Base-by-base conservation (phyloP, 2,113 vertebrate genomes). In the Aleadryas rufinucha region DNA sequence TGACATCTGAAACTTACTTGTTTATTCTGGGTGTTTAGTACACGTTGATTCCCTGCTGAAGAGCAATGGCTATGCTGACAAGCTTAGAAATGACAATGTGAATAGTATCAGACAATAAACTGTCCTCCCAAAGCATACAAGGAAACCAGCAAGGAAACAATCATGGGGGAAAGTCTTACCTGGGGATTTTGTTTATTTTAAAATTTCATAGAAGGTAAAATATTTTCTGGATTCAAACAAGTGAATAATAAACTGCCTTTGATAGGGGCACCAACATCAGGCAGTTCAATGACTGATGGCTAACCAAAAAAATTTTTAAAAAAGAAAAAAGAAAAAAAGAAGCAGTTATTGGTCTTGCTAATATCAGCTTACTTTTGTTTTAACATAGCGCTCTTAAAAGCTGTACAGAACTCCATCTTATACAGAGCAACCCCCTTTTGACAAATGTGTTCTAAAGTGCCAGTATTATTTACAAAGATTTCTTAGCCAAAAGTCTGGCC, bases 401-500 rank as follows among this genome's bases (percentile, higher is more conserved):
- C 97, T 98, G 97, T 98, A 98, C 97, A 98, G 97, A 98, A 97
- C 95, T 98, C 97, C 97, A 97, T 96, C 96, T 97, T 97, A 97
- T 96, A 98, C 97, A 98, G 97, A 98, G 98, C 96, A 98, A 98
- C 97, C 98, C 96, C 94, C 96, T 97, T 97, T 98, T 98, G 98
- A 98, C 98, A 98, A 98, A 98, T 98, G 97, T 98, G 98, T 98
- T 98, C 98, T 99, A 99, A 99, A 99, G 99, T 99, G 99, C 99
- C 98, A 97, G 94, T 96, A 97, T 97, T 98, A 98, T 98, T 98
- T 98, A 98, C 97, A 92, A 90, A 95, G 74, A 87, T 95, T 96
- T 96, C 95, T 99, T 98, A 99, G 97, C 99, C 99, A 98, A 99
- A 99, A 60, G 99, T 99, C 98, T 99, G 99, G 96, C 99, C 99